Conservation (phyloP, 2,113 vertebrate species). For the Balaeniceps rex region DNA sequence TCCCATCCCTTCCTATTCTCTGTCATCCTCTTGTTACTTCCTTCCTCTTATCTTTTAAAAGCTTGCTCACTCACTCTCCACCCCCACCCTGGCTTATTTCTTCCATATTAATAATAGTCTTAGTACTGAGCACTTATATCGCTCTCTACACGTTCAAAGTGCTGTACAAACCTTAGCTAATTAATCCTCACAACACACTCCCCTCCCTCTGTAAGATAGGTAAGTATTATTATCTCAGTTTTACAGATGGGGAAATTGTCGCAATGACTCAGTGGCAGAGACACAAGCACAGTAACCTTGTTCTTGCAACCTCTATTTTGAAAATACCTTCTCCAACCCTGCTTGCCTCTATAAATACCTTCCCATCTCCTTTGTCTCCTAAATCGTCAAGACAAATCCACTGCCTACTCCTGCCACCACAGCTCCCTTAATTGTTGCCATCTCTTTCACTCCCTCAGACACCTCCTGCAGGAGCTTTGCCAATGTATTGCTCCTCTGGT, state of each 20-base stretch:
- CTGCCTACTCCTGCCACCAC: slow-evolving; percentile 47
- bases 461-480: slow-evolving; percentile 29
- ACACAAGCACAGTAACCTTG: slow-evolving; percentile 56
- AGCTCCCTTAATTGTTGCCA: slow-evolving; percentile 34
- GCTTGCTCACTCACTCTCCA: slow-evolving; percentile 10
- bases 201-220: slow-evolving; percentile 60
- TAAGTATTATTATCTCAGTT: slow-evolving; percentile 69
- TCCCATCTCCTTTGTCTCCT: slow-evolving; percentile 50
- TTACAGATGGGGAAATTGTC: slow-evolving; percentile 66
- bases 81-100: slow-evolving; percentile 44
- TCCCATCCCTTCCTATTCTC: slow-evolving; percentile 24
- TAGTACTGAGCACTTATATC: slow-evolving; percentile 62
- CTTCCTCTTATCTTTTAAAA: slow-evolving; percentile 53
- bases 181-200: slow-evolving; percentile 68
- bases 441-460: slow-evolving; percentile 10
- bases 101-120: slow-evolving; percentile 67
- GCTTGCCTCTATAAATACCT: slow-evolving; percentile 62
- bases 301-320: slow-evolving; percentile 63
- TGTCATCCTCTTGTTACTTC: slow-evolving; percentile 50
- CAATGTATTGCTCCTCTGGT: neutral
- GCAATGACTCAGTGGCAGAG: slow-evolving; percentile 54
- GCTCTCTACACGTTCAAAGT: slow-evolving; percentile 65
- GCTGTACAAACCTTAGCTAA: slow-evolving; percentile 67
- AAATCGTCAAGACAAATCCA: slow-evolving; percentile 14
- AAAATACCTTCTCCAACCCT: slow-evolving; percentile 60